Evolutionary conservation across 2,888 invertebrate genomes (phyloP).

Genomic region (Leucoma salicis): DNA sequence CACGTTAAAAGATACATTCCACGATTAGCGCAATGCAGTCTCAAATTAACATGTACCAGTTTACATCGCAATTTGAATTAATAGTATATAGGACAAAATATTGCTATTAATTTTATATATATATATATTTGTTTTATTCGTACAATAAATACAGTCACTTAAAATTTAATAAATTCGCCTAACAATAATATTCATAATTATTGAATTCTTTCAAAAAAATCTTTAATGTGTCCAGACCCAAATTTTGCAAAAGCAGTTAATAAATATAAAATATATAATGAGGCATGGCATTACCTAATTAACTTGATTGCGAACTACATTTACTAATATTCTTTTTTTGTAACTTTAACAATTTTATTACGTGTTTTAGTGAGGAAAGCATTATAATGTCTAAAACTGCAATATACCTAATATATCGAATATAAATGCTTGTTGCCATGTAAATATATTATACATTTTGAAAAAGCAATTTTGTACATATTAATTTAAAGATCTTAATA

Average conservation of each 20-base stretch:
- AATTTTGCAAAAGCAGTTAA: slow-evolving; percentile 11
- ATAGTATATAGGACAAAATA: slow-evolving; percentile 11
- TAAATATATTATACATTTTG: slow-evolving; percentile 10
- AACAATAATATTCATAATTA: slow-evolving; percentile 19
- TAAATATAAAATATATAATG: slow-evolving; percentile 9
- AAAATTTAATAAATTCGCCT: slow-evolving; percentile 45
- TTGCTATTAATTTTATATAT: slow-evolving; percentile 9
- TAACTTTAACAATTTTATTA: slow-evolving; percentile 1
- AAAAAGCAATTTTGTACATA: slow-evolving; percentile 28
- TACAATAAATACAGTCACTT: slow-evolving; percentile 32
- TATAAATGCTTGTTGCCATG: slow-evolving; percentile 30
- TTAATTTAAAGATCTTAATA: slow-evolving; percentile 27
- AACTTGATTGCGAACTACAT: slow-evolving; percentile 6
- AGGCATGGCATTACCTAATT: slow-evolving; percentile 18
- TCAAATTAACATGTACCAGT: background rate
- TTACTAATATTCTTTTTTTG: slow-evolving; percentile 4
- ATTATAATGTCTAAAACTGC: background rate
- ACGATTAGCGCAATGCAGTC: too few species aligned
- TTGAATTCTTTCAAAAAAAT: slow-evolving; percentile 14
- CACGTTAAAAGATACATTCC: too few species aligned
- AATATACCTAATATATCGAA: background rate
- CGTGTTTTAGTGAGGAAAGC: slow-evolving; percentile 1
- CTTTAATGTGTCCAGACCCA: slow-evolving; percentile 12
- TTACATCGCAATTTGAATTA: slow-evolving; percentile 10
- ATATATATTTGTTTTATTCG: slow-evolving; percentile 9